Evolutionary conservation across 1,140 invertebrate genomes (phyloP), one percentile per base, ranked within the genome.

Genomic region (Bombus impatiens): DNA sequence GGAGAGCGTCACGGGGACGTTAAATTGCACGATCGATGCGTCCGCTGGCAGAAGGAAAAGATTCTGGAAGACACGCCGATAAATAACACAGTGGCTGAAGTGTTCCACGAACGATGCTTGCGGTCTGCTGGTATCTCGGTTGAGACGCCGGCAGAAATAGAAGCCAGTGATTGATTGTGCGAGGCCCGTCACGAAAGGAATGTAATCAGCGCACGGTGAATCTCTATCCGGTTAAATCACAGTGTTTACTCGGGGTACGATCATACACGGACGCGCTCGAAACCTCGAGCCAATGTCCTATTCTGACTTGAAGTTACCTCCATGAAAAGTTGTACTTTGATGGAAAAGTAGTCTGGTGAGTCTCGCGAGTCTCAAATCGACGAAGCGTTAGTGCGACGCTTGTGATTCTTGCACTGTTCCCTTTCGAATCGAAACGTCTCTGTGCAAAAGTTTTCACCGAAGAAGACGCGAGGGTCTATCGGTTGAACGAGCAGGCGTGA

Each of bases 121-220:
- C 42, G 59, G 42, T 40, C 35, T 10, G 22, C 53, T 22, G 82
- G 22, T 53, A 72, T 81, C 72, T 83, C 28, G 47, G 47, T 53
- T 53, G 47, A 53, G 47, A 53, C 47, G 47, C 47, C 47, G 47
- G 84, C 57, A 74, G 82, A 79, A 88, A 82, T 86, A 88, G 68
- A 88, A 72, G 77, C 67, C 8, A 42, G 37, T 62, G 87, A 83
- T 86, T 68, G 76, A 81, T 79, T 76, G 42, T 25, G 47, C 74
- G 59, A 44, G 53, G 25, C 72, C 13, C 70, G 83, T 71, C 79
- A 44, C 70, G 84, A 78, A 65, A 77, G 37, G 62, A 78, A 82
- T 67, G 84, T 25, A 35, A 79, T 76, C 57, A 25, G 70, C 74
- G 82, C 44, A 62, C 78, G 77, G 78, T 76, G 87, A 85, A 84